Percentiles rank a stretch among this genome's conserved stretches.
These are phyloP conservation scores for Anagrus nilaparvatae DNA, from an alignment of 1,140 invertebrate species.

Conservation along the genomic window DNA sequence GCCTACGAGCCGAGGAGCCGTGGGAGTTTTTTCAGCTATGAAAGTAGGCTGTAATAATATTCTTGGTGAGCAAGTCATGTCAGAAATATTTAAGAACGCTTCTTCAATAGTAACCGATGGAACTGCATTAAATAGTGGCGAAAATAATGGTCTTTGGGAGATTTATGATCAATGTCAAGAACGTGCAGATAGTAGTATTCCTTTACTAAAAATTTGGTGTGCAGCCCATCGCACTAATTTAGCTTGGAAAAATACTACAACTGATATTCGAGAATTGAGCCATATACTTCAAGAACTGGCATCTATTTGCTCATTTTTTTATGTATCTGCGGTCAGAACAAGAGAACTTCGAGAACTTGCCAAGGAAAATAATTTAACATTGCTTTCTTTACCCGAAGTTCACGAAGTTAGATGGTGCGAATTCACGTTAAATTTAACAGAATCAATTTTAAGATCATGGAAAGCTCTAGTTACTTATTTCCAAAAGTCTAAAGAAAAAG, in stretches of 20 bases:
- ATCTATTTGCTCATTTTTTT: neutral
- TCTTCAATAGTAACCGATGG: neutral
- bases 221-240: neutral
- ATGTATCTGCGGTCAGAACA: neutral
- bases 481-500: neutral
- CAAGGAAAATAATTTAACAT: too few species aligned
- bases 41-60: neutral
- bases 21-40: neutral
- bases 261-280: neutral
- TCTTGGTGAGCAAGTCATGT: neutral
- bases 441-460: conserved; percentile 1
- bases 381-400: neutral
- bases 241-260: neutral
- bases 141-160: neutral
- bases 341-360: too few species aligned
- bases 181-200: neutral
- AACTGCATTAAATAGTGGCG: neutral
- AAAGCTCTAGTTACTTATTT: neutral
- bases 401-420: neutral
- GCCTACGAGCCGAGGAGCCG: neutral
- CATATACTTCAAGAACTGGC: neutral
- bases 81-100: neutral
- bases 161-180: neutral
- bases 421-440: too few species aligned
- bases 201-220: neutral